phyloP scores from a whole-genome alignment of 2,888 invertebrate species.

The Sphaerophoria taeniata region DNA sequence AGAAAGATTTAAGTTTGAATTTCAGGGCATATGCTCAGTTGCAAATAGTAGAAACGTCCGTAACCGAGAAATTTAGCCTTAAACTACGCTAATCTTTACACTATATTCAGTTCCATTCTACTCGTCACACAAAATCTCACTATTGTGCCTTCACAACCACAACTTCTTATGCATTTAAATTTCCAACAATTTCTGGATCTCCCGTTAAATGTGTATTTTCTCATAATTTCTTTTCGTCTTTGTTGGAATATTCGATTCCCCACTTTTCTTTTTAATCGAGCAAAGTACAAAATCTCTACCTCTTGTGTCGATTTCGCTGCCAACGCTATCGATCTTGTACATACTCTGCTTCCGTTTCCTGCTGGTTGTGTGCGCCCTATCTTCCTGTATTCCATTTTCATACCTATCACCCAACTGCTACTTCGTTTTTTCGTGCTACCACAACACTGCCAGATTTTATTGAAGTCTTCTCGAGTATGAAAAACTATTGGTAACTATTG shows the following conservation, averaged over 20 bases:
- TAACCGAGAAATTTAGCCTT: too few relatives aligned
- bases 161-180: constrained; percentile 30
- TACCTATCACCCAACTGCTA: constrained; percentile 3
- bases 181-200: too few relatives aligned
- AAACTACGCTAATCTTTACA: too few relatives aligned
- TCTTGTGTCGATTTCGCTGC: neutral
- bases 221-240: too few relatives aligned
- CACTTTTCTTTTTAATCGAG: constrained; percentile 9
- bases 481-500: constrained; percentile 33
- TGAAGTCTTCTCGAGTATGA: constrained; percentile 53
- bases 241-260: constrained; percentile 37
- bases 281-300: neutral
- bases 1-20: too few relatives aligned
- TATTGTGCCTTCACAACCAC: too few relatives aligned
- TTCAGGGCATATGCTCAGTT: too few relatives aligned
- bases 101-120: too few relatives aligned
- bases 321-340: constrained; percentile 54
- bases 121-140: too few relatives aligned
- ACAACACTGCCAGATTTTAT: constrained; percentile 40
- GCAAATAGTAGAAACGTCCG: too few relatives aligned
- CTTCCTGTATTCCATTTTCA: constrained; percentile 8
- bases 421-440: neutral
- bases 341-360: constrained; percentile 63
- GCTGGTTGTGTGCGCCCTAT: constrained; percentile 48
- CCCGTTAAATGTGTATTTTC: too few relatives aligned